Base-by-base conservation (phyloP, 2,888 invertebrate genomes). In the Altica lythri region DNA sequence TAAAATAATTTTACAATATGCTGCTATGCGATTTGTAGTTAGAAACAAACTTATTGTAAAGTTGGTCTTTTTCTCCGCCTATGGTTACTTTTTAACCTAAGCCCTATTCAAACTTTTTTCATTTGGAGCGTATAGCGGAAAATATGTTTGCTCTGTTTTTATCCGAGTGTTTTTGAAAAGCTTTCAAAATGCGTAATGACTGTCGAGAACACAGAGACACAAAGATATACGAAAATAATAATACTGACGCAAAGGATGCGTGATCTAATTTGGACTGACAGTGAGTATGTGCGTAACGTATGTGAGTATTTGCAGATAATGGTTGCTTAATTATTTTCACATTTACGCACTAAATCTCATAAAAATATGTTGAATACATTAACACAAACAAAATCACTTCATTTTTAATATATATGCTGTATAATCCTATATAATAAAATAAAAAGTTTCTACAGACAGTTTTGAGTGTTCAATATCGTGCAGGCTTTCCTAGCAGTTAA, bases 101-200 rank as follows among this genome's bases (percentile, higher is more conserved):
- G 19, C 40, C 16, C 40, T 40, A 30, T 48, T 48, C 29, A 30
- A 30, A 30, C n/a, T 42, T 49, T 48, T 49, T 40, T 37, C 47
- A 17, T 35, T 29, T 13, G 25, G 25, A 32, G 22, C 53, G 27
- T 25, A 37, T 35, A 40, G 40, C 46, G 53, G 46, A 53, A 53
- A 53, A 53, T 53, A 44, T 53, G 34, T 53, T 53, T 53, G 45
- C 38, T 53, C 46, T 40, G 38, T 53, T 52, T 40, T 42, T 46
- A 46, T 27, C 34, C 46, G 40, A 53, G 46, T 53, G 53, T 53
- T 53, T 53, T 46, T 53, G 53, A 46, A 53, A 46, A 46, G 46
- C 40, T 46, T 53, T 46, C 46, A 40, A 46, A 53, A 46, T 53
- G 53, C 34, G 45, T 53, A 53, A 53, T 53, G 46, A 53, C 45